A percentile compares a stretch with the other conserved stretches of the same genome.
These are phyloP conservation scores for Cercopithecus mona DNA, from an alignment of 2,113 vertebrate species.

Conservation along the genomic window DNA sequence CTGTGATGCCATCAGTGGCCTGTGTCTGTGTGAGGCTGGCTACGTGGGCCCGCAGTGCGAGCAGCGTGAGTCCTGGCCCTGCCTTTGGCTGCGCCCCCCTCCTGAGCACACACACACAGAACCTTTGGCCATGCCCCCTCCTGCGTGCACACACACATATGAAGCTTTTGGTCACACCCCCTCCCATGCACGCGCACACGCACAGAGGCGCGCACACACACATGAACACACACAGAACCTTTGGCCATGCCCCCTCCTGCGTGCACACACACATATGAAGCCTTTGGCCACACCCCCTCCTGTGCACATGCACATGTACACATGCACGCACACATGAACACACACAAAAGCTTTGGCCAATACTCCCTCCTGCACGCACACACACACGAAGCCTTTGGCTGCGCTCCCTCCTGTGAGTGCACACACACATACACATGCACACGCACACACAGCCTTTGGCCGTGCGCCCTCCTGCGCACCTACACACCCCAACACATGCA, in stretches of 20 bases:
- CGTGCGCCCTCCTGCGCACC: fast-evolving
- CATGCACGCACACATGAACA: fast-evolving
- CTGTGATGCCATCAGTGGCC: slow-evolving; percentile 88
- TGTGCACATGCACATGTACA: not conserved
- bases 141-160: fast-evolving
- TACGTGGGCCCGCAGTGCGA: slow-evolving; percentile 88
- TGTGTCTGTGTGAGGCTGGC: slow-evolving; percentile 91
- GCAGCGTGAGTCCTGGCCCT: slow-evolving; percentile 84
- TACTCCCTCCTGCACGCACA: too few species aligned
- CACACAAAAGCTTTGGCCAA: too few species aligned
- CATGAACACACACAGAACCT: not conserved
- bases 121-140: not conserved
- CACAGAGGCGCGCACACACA: fast-evolving
- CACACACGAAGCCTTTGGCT: too few species aligned
- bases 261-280: too few species aligned
- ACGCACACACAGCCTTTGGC: fast-evolving
- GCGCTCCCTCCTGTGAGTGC: fast-evolving
- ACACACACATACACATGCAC: not conserved
- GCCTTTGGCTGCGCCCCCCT: fast-evolving
- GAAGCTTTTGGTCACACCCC: fast-evolving
- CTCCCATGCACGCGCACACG: fast-evolving
- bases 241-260: too few species aligned
- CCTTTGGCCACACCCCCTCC: too few species aligned
- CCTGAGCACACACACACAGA: fast-evolving
- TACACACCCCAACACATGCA: fast-evolving